Base-by-base conservation (phyloP, 2,888 invertebrate genomes). In the Noctuana brunneofusca region DNA sequence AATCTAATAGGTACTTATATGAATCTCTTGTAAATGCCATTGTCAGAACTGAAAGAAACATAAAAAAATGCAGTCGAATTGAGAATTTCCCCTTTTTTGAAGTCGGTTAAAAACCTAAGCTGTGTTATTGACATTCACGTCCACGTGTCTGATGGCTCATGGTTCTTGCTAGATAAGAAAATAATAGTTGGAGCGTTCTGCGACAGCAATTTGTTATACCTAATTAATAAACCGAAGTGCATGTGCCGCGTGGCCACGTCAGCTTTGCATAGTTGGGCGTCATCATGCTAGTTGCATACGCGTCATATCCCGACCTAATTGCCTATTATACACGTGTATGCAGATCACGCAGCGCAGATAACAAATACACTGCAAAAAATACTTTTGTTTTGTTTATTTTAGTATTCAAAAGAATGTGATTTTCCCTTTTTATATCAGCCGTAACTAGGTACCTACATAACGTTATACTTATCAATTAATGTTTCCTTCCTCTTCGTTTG, bases 271-370 rank as follows among this genome's bases (percentile, higher is more conserved):
- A 41, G 41, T 18, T 18, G 9, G 18, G 16, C 41, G 41, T 41
- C 41, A 41, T 18, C 18, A 16, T 16, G 38, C 41, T 41, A 2
- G 41, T 41, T 6, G 6, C 43, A 43, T 43, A 18, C 18, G 43
- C 43, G 43, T 18, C 43, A 43, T 43, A 18, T 11, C 43, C 43
- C 43, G 43, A 43, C 43, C 43, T 43, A 43, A 43, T 43, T 43
- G 43, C 18, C 3, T 18, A 18, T 43, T 18, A 43, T 11, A 43
- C 11, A 43, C 43, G 14, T 38, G 38, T 35, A n/a, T 43, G 16
- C 43, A 2, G 9, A 9, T 18, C 18, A 43, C 9, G 43, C 43
- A 43, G 43, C 9, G 43, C 43, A 43, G 43, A 18, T 43, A 43
- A 43, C 6, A 43, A 43, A 41, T 8, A 41, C 38, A n/a, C 16